Conservation (phyloP, 2,113 vertebrate species). For the Chroicocephalus ridibundus region DNA sequence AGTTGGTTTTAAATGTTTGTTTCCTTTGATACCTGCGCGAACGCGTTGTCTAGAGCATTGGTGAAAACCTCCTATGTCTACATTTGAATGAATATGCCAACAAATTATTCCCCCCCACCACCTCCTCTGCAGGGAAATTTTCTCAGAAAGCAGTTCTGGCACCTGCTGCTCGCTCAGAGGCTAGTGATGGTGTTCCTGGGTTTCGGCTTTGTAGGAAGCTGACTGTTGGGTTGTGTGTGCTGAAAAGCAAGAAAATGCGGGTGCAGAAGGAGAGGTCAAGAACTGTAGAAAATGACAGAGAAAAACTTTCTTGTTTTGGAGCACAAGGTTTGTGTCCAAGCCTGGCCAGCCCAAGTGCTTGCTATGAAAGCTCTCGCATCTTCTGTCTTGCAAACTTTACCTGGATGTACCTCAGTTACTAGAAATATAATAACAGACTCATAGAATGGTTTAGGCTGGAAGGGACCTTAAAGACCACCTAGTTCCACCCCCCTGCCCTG, state of each 20-base stretch:
- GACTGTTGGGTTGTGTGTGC: rapidly evolving
- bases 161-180: not conserved
- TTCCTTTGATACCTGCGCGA: not conserved
- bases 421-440: not conserved
- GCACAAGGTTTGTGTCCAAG: not conserved
- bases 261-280: not conserved
- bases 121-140: not conserved
- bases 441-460: no score
- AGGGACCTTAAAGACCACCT: no score
- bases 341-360: not conserved
- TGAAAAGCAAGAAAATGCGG: not conserved
- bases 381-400: not conserved
- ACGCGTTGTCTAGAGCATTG: not conserved
- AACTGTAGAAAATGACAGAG: not conserved
- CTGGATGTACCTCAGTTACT: not conserved
- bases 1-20: not conserved
- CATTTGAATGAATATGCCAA: not conserved
- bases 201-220: not conserved
- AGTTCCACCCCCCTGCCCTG: no score
- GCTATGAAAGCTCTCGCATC: rapidly evolving
- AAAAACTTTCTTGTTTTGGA: not conserved
- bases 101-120: rapidly evolving
- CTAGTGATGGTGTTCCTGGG: not conserved
- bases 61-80: not conserved
- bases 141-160: not conserved